Percentiles rank a stretch among this genome's conserved stretches.
phyloP scores from a whole-genome alignment of 1,140 invertebrate genomes.

The Tenebrio molitor region DNA sequence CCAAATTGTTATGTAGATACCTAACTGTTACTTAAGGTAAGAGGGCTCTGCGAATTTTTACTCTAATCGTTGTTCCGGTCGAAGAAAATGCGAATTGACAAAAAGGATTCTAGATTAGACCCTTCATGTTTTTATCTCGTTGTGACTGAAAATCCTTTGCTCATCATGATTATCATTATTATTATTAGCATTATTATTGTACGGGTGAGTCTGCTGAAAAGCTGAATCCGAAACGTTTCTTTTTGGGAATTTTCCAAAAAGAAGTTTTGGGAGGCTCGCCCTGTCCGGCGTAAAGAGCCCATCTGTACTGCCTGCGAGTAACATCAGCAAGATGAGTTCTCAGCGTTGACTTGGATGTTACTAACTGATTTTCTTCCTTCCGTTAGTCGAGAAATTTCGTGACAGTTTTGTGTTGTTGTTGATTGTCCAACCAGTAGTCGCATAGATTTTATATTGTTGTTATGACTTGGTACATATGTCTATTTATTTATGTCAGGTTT shows the following conservation, averaged over 20 bases:
- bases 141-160: too few species aligned
- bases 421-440: conserved; percentile 34
- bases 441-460: conserved; percentile 41
- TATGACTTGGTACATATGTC: conserved; percentile 40
- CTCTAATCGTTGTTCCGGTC: not conserved
- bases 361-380: not conserved
- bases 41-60: not conserved
- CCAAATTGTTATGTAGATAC: not conserved
- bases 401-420: conserved; percentile 16
- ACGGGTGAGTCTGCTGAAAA: too few species aligned
- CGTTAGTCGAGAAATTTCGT: not conserved
- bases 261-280: too few species aligned
- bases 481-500: conserved; percentile 20
- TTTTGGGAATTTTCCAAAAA: too few species aligned
- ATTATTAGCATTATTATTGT: too few species aligned
- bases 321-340: too few species aligned
- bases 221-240: too few species aligned
- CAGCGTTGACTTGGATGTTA: not conserved
- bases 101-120: too few species aligned
- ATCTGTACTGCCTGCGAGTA: not conserved
- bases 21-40: conserved; percentile 1
- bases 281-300: not conserved
- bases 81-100: too few species aligned
- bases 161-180: too few species aligned
- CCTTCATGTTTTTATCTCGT: too few species aligned